Percentiles rank a stretch among this genome's conserved stretches.
Conservation (phyloP, 35 echinoderm and acorn worm genomes). For the Acanthaster planci region DNA sequence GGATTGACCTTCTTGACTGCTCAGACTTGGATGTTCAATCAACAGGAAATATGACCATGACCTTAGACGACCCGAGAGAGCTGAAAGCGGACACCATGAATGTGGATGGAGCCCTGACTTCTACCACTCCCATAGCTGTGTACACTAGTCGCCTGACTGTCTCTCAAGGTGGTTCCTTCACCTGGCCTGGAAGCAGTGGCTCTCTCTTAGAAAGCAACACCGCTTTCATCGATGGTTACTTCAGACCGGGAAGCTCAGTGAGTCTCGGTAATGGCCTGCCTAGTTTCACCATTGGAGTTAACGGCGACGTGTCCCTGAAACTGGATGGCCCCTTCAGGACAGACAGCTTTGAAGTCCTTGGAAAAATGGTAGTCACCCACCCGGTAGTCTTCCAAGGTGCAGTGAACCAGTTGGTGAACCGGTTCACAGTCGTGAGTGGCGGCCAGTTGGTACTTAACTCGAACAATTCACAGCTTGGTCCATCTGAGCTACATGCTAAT, state of each 20-base stretch:
- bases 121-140: constrained; percentile 40
- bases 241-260: constrained; percentile 53
- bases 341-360: constrained; percentile 26
- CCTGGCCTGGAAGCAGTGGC: constrained; percentile 41
- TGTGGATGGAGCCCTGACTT: constrained; percentile 51
- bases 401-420: background rate
- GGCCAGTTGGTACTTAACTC: constrained; percentile 28
- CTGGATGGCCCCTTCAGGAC: constrained; percentile 39
- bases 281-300: constrained; percentile 39
- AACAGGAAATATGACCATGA: constrained; percentile 30
- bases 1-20: constrained; percentile 34
- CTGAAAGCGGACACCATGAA: constrained; percentile 23
- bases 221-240: constrained; percentile 45
- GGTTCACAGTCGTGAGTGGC: background rate
- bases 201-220: constrained; percentile 44
- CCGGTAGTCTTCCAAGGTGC: background rate
- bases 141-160: constrained; percentile 38
- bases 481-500: constrained; percentile 37
- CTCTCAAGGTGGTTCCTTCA: constrained; percentile 16
- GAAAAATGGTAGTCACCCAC: background rate
- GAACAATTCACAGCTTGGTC: background rate
- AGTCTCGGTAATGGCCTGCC: constrained; percentile 37
- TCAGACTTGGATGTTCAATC: constrained; percentile 5
- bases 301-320: constrained; percentile 36
- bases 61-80: constrained; percentile 10